phyloP scores from a whole-genome alignment of 2,888 invertebrate species.

The Toxonevra muliebris region DNA sequence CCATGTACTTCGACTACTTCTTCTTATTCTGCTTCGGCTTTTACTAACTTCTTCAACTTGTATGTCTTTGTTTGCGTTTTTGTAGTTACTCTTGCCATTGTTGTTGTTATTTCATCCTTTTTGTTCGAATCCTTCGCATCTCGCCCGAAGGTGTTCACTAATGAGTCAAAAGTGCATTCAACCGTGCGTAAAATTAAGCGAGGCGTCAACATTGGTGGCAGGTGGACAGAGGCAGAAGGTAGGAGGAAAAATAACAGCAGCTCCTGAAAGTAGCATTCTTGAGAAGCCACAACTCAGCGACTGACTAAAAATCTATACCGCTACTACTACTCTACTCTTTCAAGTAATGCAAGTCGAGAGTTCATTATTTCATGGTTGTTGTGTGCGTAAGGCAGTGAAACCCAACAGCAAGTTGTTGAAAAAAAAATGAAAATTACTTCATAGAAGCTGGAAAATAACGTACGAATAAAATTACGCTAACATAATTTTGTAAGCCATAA shows the following conservation, averaged over 20 bases:
- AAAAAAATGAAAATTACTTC: slow-evolving; percentile 14
- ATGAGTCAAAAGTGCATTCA: slow-evolving; percentile 27
- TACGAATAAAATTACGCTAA: background rate
- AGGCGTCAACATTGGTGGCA: background rate
- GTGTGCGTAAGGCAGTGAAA: background rate
- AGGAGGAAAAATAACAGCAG: background rate
- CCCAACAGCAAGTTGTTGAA: background rate
- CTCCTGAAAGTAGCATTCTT: background rate
- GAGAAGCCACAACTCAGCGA: background rate
- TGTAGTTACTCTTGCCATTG: slow-evolving; percentile 1
- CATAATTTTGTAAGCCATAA: slow-evolving; percentile 26
- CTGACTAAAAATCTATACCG: background rate
- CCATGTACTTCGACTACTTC: background rate
- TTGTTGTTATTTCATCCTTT: slow-evolving; percentile 12
- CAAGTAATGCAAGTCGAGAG: background rate
- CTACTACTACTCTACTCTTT: background rate
- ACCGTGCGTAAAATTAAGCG: slow-evolving; percentile 19
- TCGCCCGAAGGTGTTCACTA: slow-evolving; percentile 20
- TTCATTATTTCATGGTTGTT: slow-evolving; percentile 5
- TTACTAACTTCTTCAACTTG: background rate
- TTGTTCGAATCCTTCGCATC: background rate
- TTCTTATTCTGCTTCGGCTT: background rate
- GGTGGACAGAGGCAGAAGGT: background rate
- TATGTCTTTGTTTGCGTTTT: background rate
- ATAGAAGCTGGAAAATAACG: background rate